Percentiles rank a stretch among this genome's conserved stretches.
Conservation (phyloP, 2,797 vertebrate species). For the Hozukius guyotensis region DNA sequence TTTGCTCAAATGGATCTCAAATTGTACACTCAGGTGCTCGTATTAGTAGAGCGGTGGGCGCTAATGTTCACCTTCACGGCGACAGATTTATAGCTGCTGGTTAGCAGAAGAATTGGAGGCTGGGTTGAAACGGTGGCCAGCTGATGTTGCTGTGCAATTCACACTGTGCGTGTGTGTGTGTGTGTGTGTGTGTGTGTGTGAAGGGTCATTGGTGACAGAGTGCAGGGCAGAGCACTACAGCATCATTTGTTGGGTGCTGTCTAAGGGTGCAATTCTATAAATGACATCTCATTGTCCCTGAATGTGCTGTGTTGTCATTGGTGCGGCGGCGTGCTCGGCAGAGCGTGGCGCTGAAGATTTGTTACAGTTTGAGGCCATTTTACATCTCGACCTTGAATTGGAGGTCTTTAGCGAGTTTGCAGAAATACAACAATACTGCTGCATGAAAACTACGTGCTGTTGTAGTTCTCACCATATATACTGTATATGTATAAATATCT, state of each 20-base stretch:
- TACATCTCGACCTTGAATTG: slow-evolving; percentile 41
- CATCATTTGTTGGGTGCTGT: slow-evolving; percentile 54
- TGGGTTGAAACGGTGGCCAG: slow-evolving; percentile 30
- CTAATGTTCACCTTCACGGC: slow-evolving; percentile 36
- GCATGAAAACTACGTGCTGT: background rate
- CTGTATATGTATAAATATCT: background rate
- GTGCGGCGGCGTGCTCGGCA: background rate
- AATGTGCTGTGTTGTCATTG: slow-evolving; percentile 41
- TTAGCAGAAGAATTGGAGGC: slow-evolving; percentile 28
- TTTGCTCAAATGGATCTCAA: slow-evolving; percentile 42
- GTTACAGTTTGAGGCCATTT: slow-evolving; percentile 43
- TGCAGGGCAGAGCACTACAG: slow-evolving; percentile 17
- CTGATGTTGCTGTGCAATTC: slow-evolving; percentile 17
- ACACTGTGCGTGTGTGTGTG: slow-evolving; percentile 11
- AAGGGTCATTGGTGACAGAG: slow-evolving; percentile 46
- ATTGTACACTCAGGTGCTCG: slow-evolving; percentile 12
- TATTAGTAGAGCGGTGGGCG: background rate
- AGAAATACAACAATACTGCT: background rate
- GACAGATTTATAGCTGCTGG: slow-evolving; percentile 46
- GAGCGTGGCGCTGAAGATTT: slow-evolving; percentile 37
- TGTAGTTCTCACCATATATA: background rate
- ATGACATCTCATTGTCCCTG: slow-evolving; percentile 63
- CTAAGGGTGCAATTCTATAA: slow-evolving; percentile 53
- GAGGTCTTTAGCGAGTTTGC: slow-evolving; percentile 2
- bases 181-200: background rate